phyloP scores from a whole-genome alignment of 2,113 vertebrate species.

The Beaufortia kweichowensis region DNA sequence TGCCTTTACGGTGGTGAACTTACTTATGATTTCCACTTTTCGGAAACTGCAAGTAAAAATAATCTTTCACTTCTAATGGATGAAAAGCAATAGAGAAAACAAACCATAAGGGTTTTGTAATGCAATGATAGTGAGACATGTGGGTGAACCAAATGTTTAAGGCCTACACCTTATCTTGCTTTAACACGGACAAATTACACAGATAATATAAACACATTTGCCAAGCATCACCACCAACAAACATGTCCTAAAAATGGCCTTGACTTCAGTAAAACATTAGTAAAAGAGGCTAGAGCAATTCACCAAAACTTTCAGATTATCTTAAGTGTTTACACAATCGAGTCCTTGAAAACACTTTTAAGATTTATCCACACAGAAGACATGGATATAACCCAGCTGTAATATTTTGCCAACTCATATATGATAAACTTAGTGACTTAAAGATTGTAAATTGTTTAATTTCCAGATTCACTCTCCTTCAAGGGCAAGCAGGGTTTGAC shows the following conservation, averaged over 20 bases:
- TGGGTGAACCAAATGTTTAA: too few species aligned
- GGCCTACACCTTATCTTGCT: neutral
- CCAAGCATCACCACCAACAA: neutral
- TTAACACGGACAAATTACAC: neutral
- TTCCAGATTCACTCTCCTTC: neutral
- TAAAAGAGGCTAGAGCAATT: neutral
- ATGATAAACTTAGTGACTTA: neutral
- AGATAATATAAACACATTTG: neutral
- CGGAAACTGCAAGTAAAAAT: too few species aligned
- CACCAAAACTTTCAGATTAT: slow-evolving; percentile 5
- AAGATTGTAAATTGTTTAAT: neutral
- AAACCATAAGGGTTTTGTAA: too few species aligned
- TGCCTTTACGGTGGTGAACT: too few species aligned
- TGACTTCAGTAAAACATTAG: neutral
- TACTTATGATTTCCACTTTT: too few species aligned
- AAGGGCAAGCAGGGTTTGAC: slow-evolving; percentile 1
- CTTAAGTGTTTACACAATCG: neutral
- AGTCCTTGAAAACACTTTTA: slow-evolving; percentile 1
- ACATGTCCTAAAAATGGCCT: neutral
- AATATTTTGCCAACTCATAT: neutral
- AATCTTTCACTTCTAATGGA: too few species aligned
- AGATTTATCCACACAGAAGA: neutral
- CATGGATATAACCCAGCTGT: neutral
- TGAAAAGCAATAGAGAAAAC: too few species aligned
- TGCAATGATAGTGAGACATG: too few species aligned